These are phyloP conservation scores for Alentia gelatinosa DNA, from an alignment of 2,888 invertebrate species.

Conservation along the genomic window DNA sequence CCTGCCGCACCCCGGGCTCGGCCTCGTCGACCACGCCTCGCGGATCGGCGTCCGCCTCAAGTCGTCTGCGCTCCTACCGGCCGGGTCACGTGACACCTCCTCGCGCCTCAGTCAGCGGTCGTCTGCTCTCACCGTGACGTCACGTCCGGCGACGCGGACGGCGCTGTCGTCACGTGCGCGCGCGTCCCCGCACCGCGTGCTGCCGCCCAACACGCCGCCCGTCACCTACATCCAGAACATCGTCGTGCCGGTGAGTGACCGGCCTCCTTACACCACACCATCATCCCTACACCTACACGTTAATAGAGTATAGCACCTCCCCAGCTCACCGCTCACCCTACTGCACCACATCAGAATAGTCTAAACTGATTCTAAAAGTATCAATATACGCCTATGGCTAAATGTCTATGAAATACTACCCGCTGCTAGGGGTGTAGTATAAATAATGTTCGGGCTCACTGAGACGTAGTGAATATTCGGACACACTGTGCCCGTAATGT, in stretches of 20 bases:
- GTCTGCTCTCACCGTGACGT: background rate
- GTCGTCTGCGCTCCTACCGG: background rate
- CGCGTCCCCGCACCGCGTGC: background rate
- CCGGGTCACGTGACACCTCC: background rate
- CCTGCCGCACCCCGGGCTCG: background rate
- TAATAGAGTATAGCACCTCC: no score
- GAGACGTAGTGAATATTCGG: no score
- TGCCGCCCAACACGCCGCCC: background rate
- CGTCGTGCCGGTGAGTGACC: constrained; percentile 50
- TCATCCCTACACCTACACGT: no score
- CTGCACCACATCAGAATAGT: no score
- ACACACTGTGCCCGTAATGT: no score
- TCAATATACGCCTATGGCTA: no score
- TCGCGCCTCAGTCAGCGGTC: constrained; percentile 5
- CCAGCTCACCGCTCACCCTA: no score
- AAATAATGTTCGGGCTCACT: no score
- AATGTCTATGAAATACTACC: no score
- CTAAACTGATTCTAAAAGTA: no score
- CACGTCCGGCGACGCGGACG: background rate
- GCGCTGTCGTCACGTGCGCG: constrained; percentile 11
- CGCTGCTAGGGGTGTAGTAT: no score
- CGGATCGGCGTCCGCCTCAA: constrained; percentile 33
- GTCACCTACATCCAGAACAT: constrained; percentile 50
- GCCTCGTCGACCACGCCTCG: constrained; percentile 37
- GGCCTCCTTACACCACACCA: no score